phyloP scores from a whole-genome alignment of 2,888 invertebrate species.

The Drosophila lacicola region DNA sequence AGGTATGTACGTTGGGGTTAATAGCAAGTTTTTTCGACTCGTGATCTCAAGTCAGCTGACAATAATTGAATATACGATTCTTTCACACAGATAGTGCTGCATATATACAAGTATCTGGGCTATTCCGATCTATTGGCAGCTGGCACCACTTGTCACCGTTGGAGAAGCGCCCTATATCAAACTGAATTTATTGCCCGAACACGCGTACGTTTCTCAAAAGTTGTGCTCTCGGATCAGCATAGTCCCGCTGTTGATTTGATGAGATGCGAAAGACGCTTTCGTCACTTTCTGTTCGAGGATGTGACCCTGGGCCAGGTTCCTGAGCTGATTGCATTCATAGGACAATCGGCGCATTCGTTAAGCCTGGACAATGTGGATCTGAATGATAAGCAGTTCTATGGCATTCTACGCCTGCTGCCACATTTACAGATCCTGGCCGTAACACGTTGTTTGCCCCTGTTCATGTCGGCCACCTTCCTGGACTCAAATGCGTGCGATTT shows the following conservation, averaged over 20 bases:
- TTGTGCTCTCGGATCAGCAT: slow-evolving; percentile 80
- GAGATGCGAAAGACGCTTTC: slow-evolving; percentile 75
- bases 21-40: slow-evolving; percentile 15
- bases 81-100: slow-evolving; percentile 87
- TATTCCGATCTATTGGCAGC: slow-evolving; percentile 89
- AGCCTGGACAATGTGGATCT: slow-evolving; percentile 88
- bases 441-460: slow-evolving; percentile 89
- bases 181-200: slow-evolving; percentile 84
- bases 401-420: slow-evolving; percentile 87
- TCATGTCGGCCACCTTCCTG: slow-evolving; percentile 90
- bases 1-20: slow-evolving; percentile 67
- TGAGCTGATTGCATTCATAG: slow-evolving; percentile 87
- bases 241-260: slow-evolving; percentile 78
- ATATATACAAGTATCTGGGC: slow-evolving; percentile 88
- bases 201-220: slow-evolving; percentile 79
- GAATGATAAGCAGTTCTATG: slow-evolving; percentile 88
- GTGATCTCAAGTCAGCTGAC: slow-evolving; percentile 72
- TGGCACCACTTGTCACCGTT: slow-evolving; percentile 88
- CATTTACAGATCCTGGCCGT: slow-evolving; percentile 88
- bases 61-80: slow-evolving; percentile 28
- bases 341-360: slow-evolving; percentile 87
- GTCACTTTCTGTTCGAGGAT: slow-evolving; percentile 80
- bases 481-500: slow-evolving; percentile 87
- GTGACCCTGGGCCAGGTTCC: slow-evolving; percentile 82
- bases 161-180: slow-evolving; percentile 89